A percentile compares a stretch with the other conserved stretches of the same genome.
Evolutionary conservation across 37 sponge, comb jelly and placozoan genomes (phyloP).

Genomic region (Beroe ovata): DNA sequence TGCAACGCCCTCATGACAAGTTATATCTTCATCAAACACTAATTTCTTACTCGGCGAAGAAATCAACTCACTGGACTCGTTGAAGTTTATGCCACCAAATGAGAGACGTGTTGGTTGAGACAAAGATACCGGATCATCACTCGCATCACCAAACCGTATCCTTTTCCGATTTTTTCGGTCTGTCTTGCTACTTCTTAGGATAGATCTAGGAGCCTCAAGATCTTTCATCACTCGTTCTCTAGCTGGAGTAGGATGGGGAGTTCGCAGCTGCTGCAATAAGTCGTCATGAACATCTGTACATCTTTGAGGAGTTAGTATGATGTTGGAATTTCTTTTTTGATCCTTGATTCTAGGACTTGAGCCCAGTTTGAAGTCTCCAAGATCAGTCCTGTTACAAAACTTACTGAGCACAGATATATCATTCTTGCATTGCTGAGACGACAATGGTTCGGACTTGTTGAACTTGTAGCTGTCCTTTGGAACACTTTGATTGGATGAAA

Average conservation of each 20-base stretch:
- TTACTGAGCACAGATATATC: slow-evolving; percentile 12
- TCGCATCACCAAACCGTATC: slow-evolving; percentile 24
- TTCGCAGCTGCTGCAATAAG: not conserved
- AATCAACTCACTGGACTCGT: not conserved
- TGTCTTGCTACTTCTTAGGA: slow-evolving; percentile 14
- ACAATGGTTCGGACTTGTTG: slow-evolving; percentile 3
- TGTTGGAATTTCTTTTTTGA: not conserved
- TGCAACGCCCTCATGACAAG: slow-evolving; percentile 5
- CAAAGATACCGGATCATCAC: not conserved
- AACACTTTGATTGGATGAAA: not conserved
- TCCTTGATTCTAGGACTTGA: not conserved
- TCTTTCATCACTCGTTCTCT: not conserved
- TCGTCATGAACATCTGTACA: not conserved
- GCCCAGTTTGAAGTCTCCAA: not conserved
- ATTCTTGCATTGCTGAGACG: slow-evolving; percentile 6
- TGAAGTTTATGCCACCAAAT: not conserved
- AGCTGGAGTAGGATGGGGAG: not conserved
- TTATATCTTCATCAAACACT: slow-evolving; percentile 3
- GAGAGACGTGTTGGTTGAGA: not conserved
- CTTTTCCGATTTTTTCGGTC: slow-evolving; percentile 33
- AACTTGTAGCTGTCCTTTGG: not conserved
- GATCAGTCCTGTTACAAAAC: slow-evolving; percentile 7
- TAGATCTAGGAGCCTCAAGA: slow-evolving; percentile 25
- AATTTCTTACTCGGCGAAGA: not conserved
- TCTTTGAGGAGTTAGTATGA: not conserved